These are phyloP conservation scores for Actinia equina DNA, from an alignment of 64 coral and sea anemone genomes.

Conservation along the genomic window DNA sequence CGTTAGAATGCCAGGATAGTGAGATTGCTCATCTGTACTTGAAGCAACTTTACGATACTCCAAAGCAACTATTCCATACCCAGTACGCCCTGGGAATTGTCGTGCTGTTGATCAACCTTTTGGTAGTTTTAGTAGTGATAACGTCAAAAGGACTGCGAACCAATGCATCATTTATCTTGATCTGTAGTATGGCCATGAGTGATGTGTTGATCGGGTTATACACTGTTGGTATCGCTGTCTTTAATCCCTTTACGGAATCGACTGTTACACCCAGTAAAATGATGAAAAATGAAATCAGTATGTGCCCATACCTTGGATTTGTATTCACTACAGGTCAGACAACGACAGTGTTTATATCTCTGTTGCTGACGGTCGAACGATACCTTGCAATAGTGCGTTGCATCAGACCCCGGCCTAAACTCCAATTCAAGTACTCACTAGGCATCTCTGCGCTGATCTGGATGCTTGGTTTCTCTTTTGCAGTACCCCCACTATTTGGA, in stretches of 20 bases:
- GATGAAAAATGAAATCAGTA: slow-evolving; percentile 22
- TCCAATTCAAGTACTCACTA: slow-evolving; percentile 34
- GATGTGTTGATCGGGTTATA: slow-evolving; percentile 70
- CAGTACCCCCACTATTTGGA: slow-evolving; percentile 55
- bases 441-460: slow-evolving; percentile 15
- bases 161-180: slow-evolving; percentile 63
- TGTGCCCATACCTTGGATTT: slow-evolving; percentile 58
- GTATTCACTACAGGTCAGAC: slow-evolving; percentile 59
- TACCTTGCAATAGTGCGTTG: slow-evolving; percentile 68
- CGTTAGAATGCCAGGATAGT: slow-evolving; percentile 28
- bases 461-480: slow-evolving; percentile 25
- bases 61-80: slow-evolving; percentile 38
- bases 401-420: slow-evolving; percentile 32
- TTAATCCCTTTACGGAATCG: slow-evolving; percentile 40
- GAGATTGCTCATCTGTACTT: slow-evolving; percentile 49
- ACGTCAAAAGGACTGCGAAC: slow-evolving; percentile 39
- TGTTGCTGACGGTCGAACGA: slow-evolving; percentile 66
- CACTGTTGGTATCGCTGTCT: slow-evolving; percentile 48
- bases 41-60: slow-evolving; percentile 48
- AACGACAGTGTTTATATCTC: slow-evolving; percentile 57
- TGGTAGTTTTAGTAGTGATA: slow-evolving; percentile 51
- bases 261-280: slow-evolving; percentile 17
- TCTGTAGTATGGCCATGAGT: slow-evolving; percentile 64
- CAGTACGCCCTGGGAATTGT: slow-evolving; percentile 64
- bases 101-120: slow-evolving; percentile 53